A percentile compares a stretch with the other conserved stretches of the same genome.
These are phyloP conservation scores for Anas platyrhynchos DNA, from an alignment of 2,113 vertebrate genomes.

Conservation along the genomic window DNA sequence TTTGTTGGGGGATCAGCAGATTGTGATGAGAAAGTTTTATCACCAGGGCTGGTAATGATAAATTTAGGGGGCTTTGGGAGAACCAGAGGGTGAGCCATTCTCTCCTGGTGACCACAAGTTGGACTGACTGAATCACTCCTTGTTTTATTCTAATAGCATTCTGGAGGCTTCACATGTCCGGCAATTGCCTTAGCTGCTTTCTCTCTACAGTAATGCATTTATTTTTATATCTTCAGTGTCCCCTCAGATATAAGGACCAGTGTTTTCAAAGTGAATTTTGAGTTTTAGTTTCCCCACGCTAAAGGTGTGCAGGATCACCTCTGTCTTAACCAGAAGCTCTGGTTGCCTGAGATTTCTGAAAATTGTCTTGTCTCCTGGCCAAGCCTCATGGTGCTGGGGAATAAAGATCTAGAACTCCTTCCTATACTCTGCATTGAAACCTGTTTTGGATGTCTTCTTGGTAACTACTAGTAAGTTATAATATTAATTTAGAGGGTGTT, in stretches of 20 bases:
- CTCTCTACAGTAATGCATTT: neutral
- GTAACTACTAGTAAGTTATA: neutral
- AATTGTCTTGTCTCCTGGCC: neutral
- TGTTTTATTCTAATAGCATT: neutral
- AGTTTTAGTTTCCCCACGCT: neutral
- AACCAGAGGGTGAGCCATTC: neutral
- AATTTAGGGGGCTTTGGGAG: neutral
- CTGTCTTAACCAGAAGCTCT: neutral
- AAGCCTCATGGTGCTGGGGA: neutral
- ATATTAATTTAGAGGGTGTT: neutral
- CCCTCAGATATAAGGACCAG: neutral
- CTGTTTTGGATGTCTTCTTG: neutral
- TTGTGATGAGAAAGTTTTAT: neutral
- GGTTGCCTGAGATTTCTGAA: neutral
- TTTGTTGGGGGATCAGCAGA: neutral
- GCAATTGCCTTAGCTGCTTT: neutral
- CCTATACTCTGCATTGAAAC: neutral
- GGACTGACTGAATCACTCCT: neutral
- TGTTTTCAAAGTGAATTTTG: neutral
- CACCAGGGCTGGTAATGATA: neutral
- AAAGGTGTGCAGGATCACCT: neutral
- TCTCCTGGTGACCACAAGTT: neutral
- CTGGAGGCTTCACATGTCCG: neutral
- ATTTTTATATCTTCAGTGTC: neutral
- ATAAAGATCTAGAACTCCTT: neutral